A percentile compares a stretch with the other conserved stretches of the same genome.
phyloP scores from a whole-genome alignment of 30 jellyfish, hydroid and myxozoan species.

The Cassiopea xamachana region DNA sequence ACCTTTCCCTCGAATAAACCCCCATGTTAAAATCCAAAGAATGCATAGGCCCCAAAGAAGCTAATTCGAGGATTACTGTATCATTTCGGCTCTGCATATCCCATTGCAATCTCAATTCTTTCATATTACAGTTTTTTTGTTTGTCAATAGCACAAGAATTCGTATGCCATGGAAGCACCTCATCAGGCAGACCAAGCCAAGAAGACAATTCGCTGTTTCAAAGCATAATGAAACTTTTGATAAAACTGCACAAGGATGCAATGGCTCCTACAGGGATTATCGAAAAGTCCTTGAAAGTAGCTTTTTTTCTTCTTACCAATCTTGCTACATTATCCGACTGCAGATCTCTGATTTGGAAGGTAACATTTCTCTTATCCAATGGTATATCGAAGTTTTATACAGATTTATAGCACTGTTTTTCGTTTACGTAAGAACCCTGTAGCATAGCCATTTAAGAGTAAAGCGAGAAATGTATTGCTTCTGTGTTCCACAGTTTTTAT shows the following conservation, averaged over 20 bases:
- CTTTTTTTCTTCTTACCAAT: slow-evolving; percentile 34
- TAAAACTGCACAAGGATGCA: slow-evolving; percentile 33
- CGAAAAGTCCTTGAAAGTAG: slow-evolving; percentile 20
- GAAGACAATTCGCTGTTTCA: slow-evolving; percentile 44
- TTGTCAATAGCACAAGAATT: slow-evolving; percentile 15
- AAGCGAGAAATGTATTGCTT: no score
- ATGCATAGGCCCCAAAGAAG: no score
- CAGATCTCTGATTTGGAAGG: slow-evolving; percentile 63
- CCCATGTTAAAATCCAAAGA: no score
- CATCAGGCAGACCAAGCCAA: slow-evolving; percentile 6
- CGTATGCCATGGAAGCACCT: slow-evolving; percentile 22
- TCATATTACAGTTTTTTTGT: no score
- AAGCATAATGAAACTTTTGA: slow-evolving; percentile 36
- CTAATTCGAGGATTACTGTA: no score
- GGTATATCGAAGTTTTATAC: not conserved
- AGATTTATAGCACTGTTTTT: no score
- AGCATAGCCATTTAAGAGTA: no score
- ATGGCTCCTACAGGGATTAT: slow-evolving; percentile 71
- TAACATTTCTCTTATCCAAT: not conserved
- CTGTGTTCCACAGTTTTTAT: no score
- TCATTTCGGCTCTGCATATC: no score
- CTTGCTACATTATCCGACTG: slow-evolving; percentile 28
- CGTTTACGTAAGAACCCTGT: no score
- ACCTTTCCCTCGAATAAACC: no score
- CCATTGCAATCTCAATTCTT: no score